phyloP scores from a whole-genome alignment of 2,113 vertebrate genomes.

The Ptychochromis oligacanthus region DNA sequence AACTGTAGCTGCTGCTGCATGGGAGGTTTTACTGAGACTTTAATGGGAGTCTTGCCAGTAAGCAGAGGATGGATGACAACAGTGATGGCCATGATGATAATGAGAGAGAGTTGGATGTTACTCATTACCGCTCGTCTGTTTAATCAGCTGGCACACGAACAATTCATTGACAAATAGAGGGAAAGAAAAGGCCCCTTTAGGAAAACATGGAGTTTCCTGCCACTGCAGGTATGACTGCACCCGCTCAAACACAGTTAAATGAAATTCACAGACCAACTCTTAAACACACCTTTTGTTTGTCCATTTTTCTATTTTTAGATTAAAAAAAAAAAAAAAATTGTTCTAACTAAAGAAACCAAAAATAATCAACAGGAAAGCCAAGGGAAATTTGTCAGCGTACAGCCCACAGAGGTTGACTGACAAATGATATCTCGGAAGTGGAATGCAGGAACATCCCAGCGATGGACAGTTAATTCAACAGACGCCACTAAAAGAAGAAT shows the following conservation, averaged over 20 bases:
- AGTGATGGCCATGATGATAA: slow-evolving; percentile 31
- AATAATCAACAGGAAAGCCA: neutral
- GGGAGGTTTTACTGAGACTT: slow-evolving; percentile 6
- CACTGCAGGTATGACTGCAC: neutral
- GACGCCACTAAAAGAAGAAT: neutral
- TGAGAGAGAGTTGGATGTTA: slow-evolving; percentile 28
- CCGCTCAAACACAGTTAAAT: neutral
- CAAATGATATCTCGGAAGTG: neutral
- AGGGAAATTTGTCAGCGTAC: neutral
- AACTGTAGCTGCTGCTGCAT: neutral
- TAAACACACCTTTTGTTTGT: neutral
- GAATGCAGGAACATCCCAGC: neutral
- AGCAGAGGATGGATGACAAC: slow-evolving; percentile 34
- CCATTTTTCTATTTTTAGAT: neutral
- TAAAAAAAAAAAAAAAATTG: neutral
- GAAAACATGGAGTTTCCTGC: neutral
- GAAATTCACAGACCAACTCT: neutral
- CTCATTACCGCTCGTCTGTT: slow-evolving; percentile 32
- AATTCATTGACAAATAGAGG: slow-evolving; percentile 13
- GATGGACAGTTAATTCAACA: neutral
- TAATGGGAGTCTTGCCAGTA: slow-evolving; percentile 21
- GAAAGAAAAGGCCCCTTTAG: neutral
- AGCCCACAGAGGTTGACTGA: neutral
- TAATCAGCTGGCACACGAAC: slow-evolving; percentile 35
- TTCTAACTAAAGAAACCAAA: neutral